Evolutionary conservation across 2,888 invertebrate genomes (phyloP).

Genomic region (Ophion costatus): DNA sequence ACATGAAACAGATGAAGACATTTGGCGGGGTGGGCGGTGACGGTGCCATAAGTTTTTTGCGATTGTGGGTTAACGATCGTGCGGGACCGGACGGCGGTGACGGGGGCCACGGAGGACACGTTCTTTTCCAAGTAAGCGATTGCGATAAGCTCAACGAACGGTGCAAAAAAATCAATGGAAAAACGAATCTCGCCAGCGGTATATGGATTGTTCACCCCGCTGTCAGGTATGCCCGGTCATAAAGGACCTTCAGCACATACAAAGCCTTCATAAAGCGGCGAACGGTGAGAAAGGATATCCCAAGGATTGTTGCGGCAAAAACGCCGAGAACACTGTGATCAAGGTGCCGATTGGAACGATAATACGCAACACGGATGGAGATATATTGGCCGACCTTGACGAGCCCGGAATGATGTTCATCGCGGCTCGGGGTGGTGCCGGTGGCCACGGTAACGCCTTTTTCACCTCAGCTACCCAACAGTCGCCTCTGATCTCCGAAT

Average conservation of each 20-base stretch:
- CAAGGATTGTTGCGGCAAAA: constrained; percentile 93
- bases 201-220: constrained; percentile 33
- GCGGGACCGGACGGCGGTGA: constrained; percentile 99
- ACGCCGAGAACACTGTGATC: constrained; percentile 88
- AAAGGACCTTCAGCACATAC: constrained; percentile 89
- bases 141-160: too few species aligned
- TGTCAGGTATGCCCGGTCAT: constrained; percentile 87
- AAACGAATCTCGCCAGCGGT: constrained; percentile 1
- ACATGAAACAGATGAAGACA: constrained; percentile 85
- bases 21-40: constrained; percentile 96
- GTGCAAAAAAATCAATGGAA: background rate
- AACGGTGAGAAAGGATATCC: constrained; percentile 90
- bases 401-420: constrained; percentile 91
- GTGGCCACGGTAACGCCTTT: constrained; percentile 97
- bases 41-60: constrained; percentile 95
- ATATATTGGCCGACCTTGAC: constrained; percentile 88
- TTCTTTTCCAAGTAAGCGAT: constrained; percentile 89
- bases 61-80: constrained; percentile 91
- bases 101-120: constrained; percentile 98
- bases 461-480: constrained; percentile 92
- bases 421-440: constrained; percentile 97
- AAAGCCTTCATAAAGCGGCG: constrained; percentile 86
- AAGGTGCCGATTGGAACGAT: constrained; percentile 94
- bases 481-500: constrained; percentile 93
- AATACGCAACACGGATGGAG: constrained; percentile 86